Evolutionary conservation across 2,113 vertebrate genomes (phyloP).

Genomic region (Opisthocomus hoazin): DNA sequence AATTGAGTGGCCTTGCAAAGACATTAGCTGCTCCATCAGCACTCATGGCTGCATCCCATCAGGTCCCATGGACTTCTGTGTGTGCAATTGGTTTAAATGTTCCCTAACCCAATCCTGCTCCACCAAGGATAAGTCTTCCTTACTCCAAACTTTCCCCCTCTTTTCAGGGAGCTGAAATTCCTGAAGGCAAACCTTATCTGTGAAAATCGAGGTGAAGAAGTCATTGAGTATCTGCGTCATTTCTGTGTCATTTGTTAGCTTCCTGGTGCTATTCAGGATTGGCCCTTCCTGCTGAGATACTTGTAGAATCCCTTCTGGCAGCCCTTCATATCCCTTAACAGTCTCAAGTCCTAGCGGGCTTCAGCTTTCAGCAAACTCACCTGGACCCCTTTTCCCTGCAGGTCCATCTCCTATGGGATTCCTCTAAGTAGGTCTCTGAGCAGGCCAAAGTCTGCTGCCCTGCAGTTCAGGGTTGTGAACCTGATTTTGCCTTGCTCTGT

Average conservation of each 20-base stretch:
- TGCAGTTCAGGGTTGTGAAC: neutral
- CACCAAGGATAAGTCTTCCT: neutral
- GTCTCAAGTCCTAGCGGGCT: neutral
- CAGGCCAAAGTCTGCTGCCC: neutral
- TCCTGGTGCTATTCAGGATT: neutral
- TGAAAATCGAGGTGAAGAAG: neutral
- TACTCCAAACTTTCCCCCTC: neutral
- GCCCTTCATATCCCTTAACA: neutral
- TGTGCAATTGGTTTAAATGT: neutral
- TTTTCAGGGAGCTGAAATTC: neutral
- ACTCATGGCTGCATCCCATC: neutral
- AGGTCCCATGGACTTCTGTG: neutral
- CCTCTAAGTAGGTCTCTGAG: neutral
- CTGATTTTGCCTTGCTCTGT: neutral
- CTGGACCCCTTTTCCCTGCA: neutral
- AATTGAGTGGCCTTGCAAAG: neutral
- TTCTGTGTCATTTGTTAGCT: neutral
- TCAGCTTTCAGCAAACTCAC: neutral
- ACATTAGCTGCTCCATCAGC: neutral
- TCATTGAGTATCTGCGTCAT: neutral
- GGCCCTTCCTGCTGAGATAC: neutral
- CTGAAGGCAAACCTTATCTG: neutral
- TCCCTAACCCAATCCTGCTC: neutral
- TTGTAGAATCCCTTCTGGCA: neutral
- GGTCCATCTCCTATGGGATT: neutral